Conservation (phyloP, 2,888 invertebrate species). For the Lasioglossum pauxillum region DNA sequence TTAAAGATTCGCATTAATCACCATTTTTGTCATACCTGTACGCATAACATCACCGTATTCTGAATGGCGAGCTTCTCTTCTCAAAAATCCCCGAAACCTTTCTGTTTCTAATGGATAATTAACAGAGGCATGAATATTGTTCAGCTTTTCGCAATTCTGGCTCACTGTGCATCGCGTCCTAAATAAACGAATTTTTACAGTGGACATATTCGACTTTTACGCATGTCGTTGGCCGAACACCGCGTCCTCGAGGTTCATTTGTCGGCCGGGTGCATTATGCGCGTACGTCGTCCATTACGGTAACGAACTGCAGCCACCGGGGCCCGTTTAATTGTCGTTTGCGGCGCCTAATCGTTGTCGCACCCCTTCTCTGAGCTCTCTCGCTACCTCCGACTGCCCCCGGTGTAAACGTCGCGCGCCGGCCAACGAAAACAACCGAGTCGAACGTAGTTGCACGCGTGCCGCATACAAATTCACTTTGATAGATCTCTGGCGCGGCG, state of each 20-base stretch:
- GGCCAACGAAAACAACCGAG: constrained; percentile 31
- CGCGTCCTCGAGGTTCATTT: constrained; percentile 49
- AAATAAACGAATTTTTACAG: constrained; percentile 63
- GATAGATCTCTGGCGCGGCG: constrained; percentile 23
- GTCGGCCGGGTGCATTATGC: constrained; percentile 41
- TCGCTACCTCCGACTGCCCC: constrained; percentile 19
- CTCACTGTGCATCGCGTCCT: neutral
- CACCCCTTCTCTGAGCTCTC: constrained; percentile 4
- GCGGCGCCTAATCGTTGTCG: constrained; percentile 54
- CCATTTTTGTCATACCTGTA: too few relatives aligned
- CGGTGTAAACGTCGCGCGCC: constrained; percentile 39
- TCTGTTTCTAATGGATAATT: too few relatives aligned
- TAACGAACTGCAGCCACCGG: constrained; percentile 58
- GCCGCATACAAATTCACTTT: constrained; percentile 27
- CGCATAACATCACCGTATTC: too few relatives aligned
- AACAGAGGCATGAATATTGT: too few relatives aligned
- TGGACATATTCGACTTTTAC: constrained; percentile 68
- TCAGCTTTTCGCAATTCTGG: too few relatives aligned
- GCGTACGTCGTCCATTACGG: constrained; percentile 59
- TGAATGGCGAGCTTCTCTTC: too few relatives aligned
- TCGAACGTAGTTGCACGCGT: constrained; percentile 19
- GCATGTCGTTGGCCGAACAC: constrained; percentile 53
- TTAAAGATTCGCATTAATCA: too few relatives aligned
- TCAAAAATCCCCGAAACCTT: too few relatives aligned
- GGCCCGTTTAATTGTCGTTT: constrained; percentile 63